Base-by-base conservation (phyloP, 1,140 invertebrate genomes). In the Drosophila mojavensis region DNA sequence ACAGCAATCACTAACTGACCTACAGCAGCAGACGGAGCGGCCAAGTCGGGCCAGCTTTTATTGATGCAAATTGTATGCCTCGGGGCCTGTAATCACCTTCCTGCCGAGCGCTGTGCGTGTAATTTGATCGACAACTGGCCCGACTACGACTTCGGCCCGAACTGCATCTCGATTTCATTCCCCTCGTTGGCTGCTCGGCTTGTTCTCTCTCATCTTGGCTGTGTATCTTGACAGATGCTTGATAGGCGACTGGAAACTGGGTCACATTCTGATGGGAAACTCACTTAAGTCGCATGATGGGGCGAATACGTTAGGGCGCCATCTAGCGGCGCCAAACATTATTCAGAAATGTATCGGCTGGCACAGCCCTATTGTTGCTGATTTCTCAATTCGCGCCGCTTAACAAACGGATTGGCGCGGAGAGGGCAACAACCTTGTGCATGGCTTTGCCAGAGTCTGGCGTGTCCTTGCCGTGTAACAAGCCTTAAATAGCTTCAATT, bases 61-160 rank as follows among this genome's bases (percentile, higher is more conserved):
- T 89, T 89, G 84, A 89, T 89, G 84, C 80, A 89, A 89, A 89
- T 89, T 89, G 84, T 62, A 88, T 75, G 80, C 80, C 78, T 75
- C 24, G 70, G 65, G 84, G 84, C 70, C 80, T 84, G 80, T 89
- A 89, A 89, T 89, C 84, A 89, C 75, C 72, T 63, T 68, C 58
- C 66, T 56, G 73, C 79, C 68, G 79, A 71, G 53, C 55, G 28
- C 59, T 73, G 77, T 89, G 83, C 84, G 83, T 88, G 84, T 89
- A 89, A 88, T 89, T 84, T 88, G 83, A 86, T 79, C 83, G 84
- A 88, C 83, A 89, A 89, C 80, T 89, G 61, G 79, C 47, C 54
- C 61, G 15, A 55, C 33, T 33, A 5, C 47, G 24, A 55, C 62
- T 48, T 20, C 53, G 65, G 51, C 54, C 60, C 28, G 4, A 53